These are phyloP conservation scores for Paramormyrops hopkinsi DNA, from an alignment of 2,797 vertebrate species.

Conservation along the genomic window DNA sequence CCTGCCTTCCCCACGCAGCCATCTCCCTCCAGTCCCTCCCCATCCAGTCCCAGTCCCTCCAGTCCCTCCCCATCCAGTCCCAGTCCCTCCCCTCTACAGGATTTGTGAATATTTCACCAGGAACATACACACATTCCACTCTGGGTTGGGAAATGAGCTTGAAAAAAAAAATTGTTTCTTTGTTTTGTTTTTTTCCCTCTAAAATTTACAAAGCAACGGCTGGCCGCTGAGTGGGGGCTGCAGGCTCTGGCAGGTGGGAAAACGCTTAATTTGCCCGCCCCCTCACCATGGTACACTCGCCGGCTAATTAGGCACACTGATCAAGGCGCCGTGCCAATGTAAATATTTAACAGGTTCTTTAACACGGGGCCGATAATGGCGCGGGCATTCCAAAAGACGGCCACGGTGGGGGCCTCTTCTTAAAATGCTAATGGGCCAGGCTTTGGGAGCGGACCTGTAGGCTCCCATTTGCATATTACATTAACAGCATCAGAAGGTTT, in stretches of 20 bases:
- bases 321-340: slow-evolving; percentile 47
- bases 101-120: slow-evolving; percentile 74
- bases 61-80: not conserved
- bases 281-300: slow-evolving; percentile 44
- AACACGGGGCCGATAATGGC: slow-evolving; percentile 58
- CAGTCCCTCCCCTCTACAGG: slow-evolving; percentile 56
- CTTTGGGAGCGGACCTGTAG: slow-evolving; percentile 52
- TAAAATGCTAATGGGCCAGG: slow-evolving; percentile 67
- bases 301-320: slow-evolving; percentile 56
- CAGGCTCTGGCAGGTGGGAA: slow-evolving; percentile 45
- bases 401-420: slow-evolving; percentile 59
- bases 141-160: slow-evolving; percentile 62
- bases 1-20: not conserved
- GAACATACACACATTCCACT: slow-evolving; percentile 69
- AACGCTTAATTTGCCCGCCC: slow-evolving; percentile 51
- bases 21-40: slow-evolving; percentile 37
- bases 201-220: slow-evolving; percentile 62
- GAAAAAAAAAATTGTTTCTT: not conserved
- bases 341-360: slow-evolving; percentile 69
- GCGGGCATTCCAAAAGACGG: slow-evolving; percentile 46
- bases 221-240: slow-evolving; percentile 39
- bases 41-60: slow-evolving; percentile 40
- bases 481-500: slow-evolving; percentile 45
- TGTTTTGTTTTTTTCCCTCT: slow-evolving; percentile 47
- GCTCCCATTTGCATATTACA: slow-evolving; percentile 69